Conservation (phyloP, 1,140 invertebrate genomes). For the Choristoneura fumiferana region DNA sequence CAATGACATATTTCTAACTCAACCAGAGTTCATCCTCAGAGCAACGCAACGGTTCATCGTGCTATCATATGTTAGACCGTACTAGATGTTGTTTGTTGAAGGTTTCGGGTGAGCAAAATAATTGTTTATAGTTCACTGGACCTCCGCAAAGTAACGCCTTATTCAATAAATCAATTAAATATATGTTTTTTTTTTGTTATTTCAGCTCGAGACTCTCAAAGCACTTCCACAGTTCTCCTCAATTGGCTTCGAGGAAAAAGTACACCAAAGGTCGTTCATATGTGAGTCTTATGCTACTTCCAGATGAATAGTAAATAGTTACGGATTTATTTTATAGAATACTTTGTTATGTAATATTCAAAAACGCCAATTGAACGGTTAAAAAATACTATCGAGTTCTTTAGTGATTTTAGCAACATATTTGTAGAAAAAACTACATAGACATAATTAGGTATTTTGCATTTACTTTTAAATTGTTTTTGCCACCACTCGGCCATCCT, state of each 20-base stretch:
- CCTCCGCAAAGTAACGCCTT: too few relatives aligned
- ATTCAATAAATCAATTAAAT: too few relatives aligned
- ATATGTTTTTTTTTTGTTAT: conserved; percentile 40
- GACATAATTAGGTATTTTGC: background rate
- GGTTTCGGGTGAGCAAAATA: too few relatives aligned
- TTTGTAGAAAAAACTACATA: background rate
- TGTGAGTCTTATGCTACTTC: conserved; percentile 41
- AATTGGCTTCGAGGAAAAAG: conserved; percentile 88
- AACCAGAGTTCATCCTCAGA: too few relatives aligned
- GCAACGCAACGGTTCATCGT: too few relatives aligned
- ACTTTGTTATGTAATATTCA: background rate
- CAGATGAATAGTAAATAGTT: background rate
- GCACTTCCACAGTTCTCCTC: conserved; percentile 86
- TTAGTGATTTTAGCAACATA: background rate
- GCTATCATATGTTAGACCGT: too few relatives aligned
- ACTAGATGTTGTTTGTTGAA: too few relatives aligned
- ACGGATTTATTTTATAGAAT: background rate
- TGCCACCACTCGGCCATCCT: background rate
- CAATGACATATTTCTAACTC: too few relatives aligned
- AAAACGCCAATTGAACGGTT: background rate
- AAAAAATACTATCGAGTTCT: background rate
- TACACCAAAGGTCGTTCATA: conserved; percentile 76
- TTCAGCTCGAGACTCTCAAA: conserved; percentile 86
- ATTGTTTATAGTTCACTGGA: too few relatives aligned
- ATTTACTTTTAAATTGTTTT: conserved; percentile 12